Evolutionary conservation across 2,797 vertebrate species (phyloP).

Genomic region (Acipenser oxyrinchus): DNA sequence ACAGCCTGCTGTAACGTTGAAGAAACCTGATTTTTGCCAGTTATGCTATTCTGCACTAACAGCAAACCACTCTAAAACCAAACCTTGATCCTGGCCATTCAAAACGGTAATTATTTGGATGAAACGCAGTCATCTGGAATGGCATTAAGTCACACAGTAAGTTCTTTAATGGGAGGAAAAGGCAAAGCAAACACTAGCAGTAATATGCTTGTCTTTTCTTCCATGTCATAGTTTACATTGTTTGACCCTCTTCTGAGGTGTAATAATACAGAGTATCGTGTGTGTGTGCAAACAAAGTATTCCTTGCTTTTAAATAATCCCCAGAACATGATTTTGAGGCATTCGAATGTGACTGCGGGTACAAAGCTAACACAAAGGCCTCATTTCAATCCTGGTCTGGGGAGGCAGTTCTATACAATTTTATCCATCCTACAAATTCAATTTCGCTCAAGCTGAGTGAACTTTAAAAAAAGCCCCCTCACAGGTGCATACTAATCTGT

Average conservation of each 20-base stretch:
- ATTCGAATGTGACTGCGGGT: constrained; percentile 35
- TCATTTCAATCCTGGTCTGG: constrained; percentile 36
- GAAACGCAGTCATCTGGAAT: too few species aligned
- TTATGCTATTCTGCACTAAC: too few species aligned
- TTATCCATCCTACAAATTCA: constrained; percentile 29
- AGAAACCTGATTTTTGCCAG: too few species aligned
- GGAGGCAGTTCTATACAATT: constrained; percentile 6
- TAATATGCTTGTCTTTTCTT: constrained; percentile 9
- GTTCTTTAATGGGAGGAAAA: background rate
- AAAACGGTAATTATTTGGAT: too few species aligned
- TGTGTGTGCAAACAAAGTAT: constrained; percentile 39
- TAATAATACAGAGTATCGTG: constrained; percentile 18
- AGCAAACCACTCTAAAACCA: too few species aligned
- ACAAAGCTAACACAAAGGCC: constrained; percentile 47
- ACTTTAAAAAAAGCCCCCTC: constrained; percentile 27
- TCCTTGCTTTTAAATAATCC: constrained; percentile 44
- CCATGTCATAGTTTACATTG: constrained; percentile 8
- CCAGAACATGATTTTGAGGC: constrained; percentile 35
- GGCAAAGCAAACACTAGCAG: background rate
- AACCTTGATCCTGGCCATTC: too few species aligned
- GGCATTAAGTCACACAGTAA: too few species aligned
- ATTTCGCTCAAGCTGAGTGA: constrained; percentile 32
- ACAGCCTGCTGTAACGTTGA: too few species aligned
- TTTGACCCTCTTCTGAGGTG: constrained; percentile 11
- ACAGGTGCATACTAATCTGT: constrained; percentile 60